Evolutionary conservation across 1,140 invertebrate genomes (phyloP), one percentile per base, ranked within the genome.

Genomic region (Hypsibius dujardini): DNA sequence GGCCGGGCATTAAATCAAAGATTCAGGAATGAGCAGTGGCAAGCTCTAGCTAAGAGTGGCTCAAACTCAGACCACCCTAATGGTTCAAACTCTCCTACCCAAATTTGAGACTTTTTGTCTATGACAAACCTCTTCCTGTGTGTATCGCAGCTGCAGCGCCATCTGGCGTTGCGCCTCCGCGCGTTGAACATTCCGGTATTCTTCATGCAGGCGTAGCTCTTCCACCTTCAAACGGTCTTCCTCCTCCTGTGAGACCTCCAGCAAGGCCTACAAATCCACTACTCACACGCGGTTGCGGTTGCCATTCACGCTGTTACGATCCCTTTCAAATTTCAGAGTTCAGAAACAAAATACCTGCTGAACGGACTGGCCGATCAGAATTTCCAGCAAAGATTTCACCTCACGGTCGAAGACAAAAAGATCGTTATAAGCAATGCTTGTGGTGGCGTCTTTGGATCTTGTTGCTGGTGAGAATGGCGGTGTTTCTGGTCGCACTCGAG

Each of bases 221-320:
- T 67, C 62, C 42, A 15, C 45, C 42, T 3, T 45, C 3, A 15
- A 42, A 15, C 12, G 42, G 7, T 15, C 62, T 7, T 67, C 42
- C 42, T 67, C 62, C 42, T 67, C 62, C 45, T 67, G 62, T 15
- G 12, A 67, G 3, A 67, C 62, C 42, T 67, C 62, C 62, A 67
- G 45, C 62, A 67, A 42, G 42, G 12, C 42, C 62, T 67, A 67
- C 12, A 67, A 56, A 56, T 28, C 28, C 28, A 28, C 28, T 28
- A 28, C 28, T 28, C 28, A 28, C 28, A 28, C 28, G n/a, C n/a
- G 28, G 28, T 28, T 28, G 28, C 28, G 28, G 28, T 28, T 28
- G 28, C 28, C 28, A 28, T 28, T 28, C 28, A 28, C 28, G 0
- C 28, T 28, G 28, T 28, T 28, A 28, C 28, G 28, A 28, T 28